Percentiles rank a stretch among this genome's conserved stretches.
Conservation (phyloP, 2,888 invertebrate species). For the Lycocerus yunnanus region DNA sequence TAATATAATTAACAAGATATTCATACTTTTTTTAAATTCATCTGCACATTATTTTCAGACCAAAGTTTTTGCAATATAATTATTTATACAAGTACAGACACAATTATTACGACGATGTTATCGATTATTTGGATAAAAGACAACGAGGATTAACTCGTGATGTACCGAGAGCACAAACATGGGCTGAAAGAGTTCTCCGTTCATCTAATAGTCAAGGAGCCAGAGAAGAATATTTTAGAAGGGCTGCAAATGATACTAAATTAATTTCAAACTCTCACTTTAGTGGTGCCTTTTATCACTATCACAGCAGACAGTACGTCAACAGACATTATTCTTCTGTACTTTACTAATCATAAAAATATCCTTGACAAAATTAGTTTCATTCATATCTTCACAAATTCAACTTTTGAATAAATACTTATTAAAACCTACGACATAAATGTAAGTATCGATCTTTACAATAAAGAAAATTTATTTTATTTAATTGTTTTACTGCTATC, state of each 20-base stretch:
- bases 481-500: constrained; percentile 1
- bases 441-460: neutral
- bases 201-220: constrained; percentile 62
- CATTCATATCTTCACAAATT: neutral
- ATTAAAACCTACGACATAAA: neutral
- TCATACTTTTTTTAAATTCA: neutral
- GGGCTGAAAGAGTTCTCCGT: constrained; percentile 81
- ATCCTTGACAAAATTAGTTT: constrained; percentile 39
- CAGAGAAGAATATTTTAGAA: constrained; percentile 41
- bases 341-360: constrained; percentile 47
- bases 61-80: constrained; percentile 79
- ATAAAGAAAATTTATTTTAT: neutral
- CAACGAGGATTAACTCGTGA: constrained; percentile 70
- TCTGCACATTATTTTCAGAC: constrained; percentile 57
- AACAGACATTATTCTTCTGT: constrained; percentile 70
- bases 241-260: constrained; percentile 45
- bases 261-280: constrained; percentile 67
- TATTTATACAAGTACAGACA: constrained; percentile 83
- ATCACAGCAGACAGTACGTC: constrained; percentile 76
- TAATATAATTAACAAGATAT: constrained; percentile 44
- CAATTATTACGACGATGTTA: constrained; percentile 86
- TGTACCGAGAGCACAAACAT: constrained; percentile 78
- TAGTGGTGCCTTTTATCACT: constrained; percentile 72
- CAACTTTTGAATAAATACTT: neutral
- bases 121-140: constrained; percentile 79